These are phyloP conservation scores for Crocallis elinguaria DNA, from an alignment of 2,888 invertebrate genomes.

Conservation along the genomic window DNA sequence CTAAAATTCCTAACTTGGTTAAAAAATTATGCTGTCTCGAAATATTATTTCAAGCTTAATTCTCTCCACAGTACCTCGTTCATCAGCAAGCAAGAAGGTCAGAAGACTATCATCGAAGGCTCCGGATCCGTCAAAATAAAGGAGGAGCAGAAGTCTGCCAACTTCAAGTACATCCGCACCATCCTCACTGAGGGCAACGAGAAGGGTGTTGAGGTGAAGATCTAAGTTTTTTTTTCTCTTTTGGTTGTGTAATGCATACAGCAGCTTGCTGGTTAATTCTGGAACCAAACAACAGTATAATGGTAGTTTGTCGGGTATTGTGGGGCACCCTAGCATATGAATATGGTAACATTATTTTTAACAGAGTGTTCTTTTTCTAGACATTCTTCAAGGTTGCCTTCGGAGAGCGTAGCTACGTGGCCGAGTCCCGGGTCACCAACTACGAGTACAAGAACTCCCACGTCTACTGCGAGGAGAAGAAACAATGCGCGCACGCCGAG, in stretches of 20 bases:
- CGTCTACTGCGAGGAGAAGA: conserved; percentile 91
- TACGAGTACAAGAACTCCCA: conserved; percentile 88
- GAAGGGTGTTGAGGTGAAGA: conserved; percentile 86
- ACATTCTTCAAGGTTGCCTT: conserved; percentile 88
- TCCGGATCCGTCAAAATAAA: conserved; percentile 89
- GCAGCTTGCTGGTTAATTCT: no score
- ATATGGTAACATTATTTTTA: no score
- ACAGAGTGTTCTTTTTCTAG: conserved; percentile 41
- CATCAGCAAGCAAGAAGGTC: conserved; percentile 88
- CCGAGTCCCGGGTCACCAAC: conserved; percentile 89
- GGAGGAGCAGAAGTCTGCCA: conserved; percentile 88
- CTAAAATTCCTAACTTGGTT: no score
- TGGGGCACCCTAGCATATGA: no score
- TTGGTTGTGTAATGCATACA: background rate
- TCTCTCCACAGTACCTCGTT: conserved; percentile 85
- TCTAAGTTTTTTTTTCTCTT: background rate
- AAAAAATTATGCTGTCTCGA: no score
- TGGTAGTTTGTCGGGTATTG: no score
- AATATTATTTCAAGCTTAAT: background rate
- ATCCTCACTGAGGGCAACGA: conserved; percentile 87
- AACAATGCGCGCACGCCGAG: conserved; percentile 91
- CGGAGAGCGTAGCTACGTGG: conserved; percentile 88
- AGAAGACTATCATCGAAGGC: conserved; percentile 90
- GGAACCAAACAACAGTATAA: no score
- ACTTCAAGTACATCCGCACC: conserved; percentile 90